Conservation (phyloP, 2,113 vertebrate species). For the Dipodomys merriami region DNA sequence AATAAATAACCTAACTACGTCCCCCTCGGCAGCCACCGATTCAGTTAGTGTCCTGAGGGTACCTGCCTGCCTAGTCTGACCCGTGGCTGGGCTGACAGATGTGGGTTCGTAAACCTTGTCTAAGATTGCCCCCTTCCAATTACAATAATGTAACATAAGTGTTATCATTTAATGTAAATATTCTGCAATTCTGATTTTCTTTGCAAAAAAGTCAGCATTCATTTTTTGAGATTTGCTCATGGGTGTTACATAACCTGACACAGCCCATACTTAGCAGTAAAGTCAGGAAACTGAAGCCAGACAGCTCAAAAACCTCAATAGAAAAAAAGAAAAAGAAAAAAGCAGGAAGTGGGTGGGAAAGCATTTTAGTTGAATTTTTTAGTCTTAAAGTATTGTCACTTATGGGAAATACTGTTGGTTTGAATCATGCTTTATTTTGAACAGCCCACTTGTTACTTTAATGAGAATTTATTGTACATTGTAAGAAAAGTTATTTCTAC, state of each 20-base stretch:
- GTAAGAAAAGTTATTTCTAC: constrained; percentile 63
- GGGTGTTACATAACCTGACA: constrained; percentile 14
- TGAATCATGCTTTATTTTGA: constrained; percentile 50
- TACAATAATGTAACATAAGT: background rate
- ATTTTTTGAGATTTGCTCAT: constrained; percentile 52
- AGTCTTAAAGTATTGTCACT: constrained; percentile 39
- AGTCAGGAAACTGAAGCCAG: constrained; percentile 65
- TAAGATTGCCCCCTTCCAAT: background rate
- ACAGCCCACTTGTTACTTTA: background rate
- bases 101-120: background rate
- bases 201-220: constrained; percentile 42
- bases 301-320: constrained; percentile 25
- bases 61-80: background rate
- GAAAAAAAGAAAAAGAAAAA: background rate
- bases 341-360: constrained; percentile 56
- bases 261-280: constrained; percentile 1
- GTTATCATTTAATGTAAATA: background rate
- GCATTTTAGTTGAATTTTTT: constrained; percentile 66
- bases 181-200: background rate
- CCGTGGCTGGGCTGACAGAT: background rate
- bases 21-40: background rate
- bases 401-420: constrained; percentile 53
- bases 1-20: background rate
- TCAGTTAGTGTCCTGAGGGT: background rate
- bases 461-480: background rate